Percentiles rank a stretch among this genome's conserved stretches.
Evolutionary conservation across 2,797 vertebrate genomes (phyloP).

Genomic region (Sebastes nivosus): DNA sequence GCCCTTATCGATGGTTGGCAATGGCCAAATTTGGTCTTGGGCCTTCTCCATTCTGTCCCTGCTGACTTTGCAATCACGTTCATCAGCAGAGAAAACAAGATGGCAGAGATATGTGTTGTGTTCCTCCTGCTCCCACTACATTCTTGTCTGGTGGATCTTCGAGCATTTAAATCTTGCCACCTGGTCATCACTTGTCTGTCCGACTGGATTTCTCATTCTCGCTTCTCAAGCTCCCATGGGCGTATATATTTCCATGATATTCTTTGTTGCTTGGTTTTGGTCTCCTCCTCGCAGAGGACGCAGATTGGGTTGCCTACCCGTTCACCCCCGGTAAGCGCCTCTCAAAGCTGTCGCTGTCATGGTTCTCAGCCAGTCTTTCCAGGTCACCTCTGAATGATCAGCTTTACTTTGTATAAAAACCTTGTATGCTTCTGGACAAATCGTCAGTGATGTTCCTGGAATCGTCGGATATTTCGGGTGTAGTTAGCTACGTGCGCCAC

Average conservation of each 20-base stretch:
- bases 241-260: no score
- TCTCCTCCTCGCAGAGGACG: background rate
- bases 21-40: background rate
- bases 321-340: no score
- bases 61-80: background rate
- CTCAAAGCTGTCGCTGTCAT: no score
- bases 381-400: background rate
- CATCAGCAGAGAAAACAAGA: background rate
- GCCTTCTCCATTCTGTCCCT: no score
- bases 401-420: background rate
- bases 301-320: no score
- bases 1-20: background rate
- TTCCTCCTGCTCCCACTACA: no score
- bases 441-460: background rate
- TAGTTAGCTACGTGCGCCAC: background rate
- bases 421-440: background rate
- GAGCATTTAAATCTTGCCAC: no score
- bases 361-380: no score
- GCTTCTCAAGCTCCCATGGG: no score
- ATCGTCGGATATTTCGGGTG: background rate
- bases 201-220: no score
- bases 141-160: no score
- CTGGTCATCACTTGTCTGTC: no score
- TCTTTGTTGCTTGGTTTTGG: background rate
- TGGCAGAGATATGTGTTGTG: background rate